Evolutionary conservation across 2,113 vertebrate genomes (phyloP).

Genomic region (Ahaetulla prasina): DNA sequence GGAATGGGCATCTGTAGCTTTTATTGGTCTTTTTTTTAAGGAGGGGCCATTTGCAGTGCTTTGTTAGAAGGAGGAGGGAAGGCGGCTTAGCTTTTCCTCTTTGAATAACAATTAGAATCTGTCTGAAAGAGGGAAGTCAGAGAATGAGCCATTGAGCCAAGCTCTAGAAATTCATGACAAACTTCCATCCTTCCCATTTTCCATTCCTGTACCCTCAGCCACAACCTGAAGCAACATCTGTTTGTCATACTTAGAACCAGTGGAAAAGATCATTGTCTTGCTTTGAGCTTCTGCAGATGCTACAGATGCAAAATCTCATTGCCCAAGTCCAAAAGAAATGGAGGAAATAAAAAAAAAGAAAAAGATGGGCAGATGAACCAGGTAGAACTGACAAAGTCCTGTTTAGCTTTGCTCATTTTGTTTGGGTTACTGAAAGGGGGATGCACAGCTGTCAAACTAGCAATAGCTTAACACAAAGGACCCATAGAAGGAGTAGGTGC

Average conservation of each 20-base stretch:
- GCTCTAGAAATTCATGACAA: neutral
- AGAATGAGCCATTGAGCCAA: neutral
- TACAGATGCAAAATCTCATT: neutral
- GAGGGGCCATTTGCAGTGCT: neutral
- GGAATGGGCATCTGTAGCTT: neutral
- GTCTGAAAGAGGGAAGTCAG: neutral
- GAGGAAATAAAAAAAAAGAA: neutral
- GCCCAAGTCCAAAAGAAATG: neutral
- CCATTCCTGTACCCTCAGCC: neutral
- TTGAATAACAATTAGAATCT: neutral
- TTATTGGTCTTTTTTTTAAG: neutral
- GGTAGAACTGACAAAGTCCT: neutral
- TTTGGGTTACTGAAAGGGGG: neutral
- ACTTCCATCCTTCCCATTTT: neutral
- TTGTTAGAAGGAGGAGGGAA: neutral
- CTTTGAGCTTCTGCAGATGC: neutral
- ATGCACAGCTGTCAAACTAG: neutral
- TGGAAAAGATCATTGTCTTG: neutral
- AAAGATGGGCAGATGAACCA: neutral
- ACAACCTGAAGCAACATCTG: neutral
- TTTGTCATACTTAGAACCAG: neutral
- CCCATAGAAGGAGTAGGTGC: neutral
- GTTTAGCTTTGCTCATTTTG: neutral
- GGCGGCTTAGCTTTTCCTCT: neutral
- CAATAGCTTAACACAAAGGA: neutral